Conservation (phyloP, 2,113 vertebrate genomes). For the Seriola rivoliana region DNA sequence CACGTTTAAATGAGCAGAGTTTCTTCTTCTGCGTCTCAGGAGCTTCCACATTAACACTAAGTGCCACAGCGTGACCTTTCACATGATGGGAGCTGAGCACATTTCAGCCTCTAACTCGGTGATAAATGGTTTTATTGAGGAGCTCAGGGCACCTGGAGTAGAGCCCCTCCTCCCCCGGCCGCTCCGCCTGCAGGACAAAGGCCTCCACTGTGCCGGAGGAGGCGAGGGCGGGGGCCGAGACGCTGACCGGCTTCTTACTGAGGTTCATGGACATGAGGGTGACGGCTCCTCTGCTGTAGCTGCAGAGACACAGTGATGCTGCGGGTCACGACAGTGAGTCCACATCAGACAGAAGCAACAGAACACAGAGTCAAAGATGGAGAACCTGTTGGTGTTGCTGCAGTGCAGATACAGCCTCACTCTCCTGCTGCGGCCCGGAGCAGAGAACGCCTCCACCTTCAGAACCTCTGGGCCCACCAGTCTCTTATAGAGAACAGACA, state of each 20-base stretch:
- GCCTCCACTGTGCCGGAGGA: slow-evolving; percentile 85
- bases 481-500: slow-evolving; percentile 93
- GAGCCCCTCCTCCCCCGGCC: slow-evolving; percentile 82
- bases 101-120: not conserved
- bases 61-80: not conserved
- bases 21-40: too few species aligned
- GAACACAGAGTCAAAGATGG: not conserved
- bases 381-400: slow-evolving; percentile 87
- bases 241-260: slow-evolving; percentile 70
- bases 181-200: slow-evolving; percentile 88
- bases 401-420: slow-evolving; percentile 94
- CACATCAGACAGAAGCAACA: not conserved
- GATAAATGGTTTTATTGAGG: slow-evolving; percentile 34
- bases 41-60: not conserved
- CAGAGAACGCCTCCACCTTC: slow-evolving; percentile 47
- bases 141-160: slow-evolving; percentile 86
- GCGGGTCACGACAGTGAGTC: not conserved
- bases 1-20: too few species aligned
- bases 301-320: slow-evolving; percentile 57
- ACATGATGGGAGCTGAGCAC: not conserved
- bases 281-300: slow-evolving; percentile 88
- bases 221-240: slow-evolving; percentile 80
- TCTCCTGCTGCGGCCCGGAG: slow-evolving; percentile 31
- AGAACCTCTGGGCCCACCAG: slow-evolving; percentile 92
- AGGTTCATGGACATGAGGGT: slow-evolving; percentile 92